Percentiles rank a stretch among this genome's conserved stretches.
phyloP scores from a whole-genome alignment of 2,888 invertebrate species.

The Hypselothyrea guttata region DNA sequence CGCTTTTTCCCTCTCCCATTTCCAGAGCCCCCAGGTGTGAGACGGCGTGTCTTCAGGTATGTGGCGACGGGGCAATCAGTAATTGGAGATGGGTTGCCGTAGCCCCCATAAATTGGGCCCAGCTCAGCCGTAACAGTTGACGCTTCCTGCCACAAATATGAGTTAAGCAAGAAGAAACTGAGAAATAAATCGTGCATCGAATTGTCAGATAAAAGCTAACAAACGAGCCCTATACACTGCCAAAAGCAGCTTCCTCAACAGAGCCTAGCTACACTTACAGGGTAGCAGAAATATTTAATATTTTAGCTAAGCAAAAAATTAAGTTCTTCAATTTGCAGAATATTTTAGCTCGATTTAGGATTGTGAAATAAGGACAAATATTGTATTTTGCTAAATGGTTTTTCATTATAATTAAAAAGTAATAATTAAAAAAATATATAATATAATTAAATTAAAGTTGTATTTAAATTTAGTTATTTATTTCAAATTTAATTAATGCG shows the following conservation, averaged over 20 bases:
- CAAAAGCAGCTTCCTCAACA: neutral
- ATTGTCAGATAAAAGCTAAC: conserved; percentile 52
- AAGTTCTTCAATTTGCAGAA: too few relatives aligned
- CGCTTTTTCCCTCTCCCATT: neutral
- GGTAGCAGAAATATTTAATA: neutral
- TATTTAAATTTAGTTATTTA: too few relatives aligned
- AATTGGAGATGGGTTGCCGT: conserved; percentile 69
- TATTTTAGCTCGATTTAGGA: too few relatives aligned
- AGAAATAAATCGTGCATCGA: conserved; percentile 65
- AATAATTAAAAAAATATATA: too few relatives aligned
- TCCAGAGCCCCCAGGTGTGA: conserved; percentile 6
- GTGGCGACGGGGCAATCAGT: conserved; percentile 52
- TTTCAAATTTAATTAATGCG: too few relatives aligned
- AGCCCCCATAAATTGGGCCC: conserved; percentile 53
- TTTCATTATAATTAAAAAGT: too few relatives aligned
- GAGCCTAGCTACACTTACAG: neutral
- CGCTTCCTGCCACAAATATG: conserved; percentile 56
- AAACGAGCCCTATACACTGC: neutral
- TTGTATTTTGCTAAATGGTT: too few relatives aligned
- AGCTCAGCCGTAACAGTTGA: conserved; percentile 12
- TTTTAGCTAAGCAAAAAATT: neutral
- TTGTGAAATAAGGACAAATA: too few relatives aligned
- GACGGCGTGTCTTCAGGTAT: conserved; percentile 26
- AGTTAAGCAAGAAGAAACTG: conserved; percentile 25
- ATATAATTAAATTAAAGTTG: too few relatives aligned